Conservation (phyloP, 2,888 invertebrate species). For the Drosophila quinaria region DNA sequence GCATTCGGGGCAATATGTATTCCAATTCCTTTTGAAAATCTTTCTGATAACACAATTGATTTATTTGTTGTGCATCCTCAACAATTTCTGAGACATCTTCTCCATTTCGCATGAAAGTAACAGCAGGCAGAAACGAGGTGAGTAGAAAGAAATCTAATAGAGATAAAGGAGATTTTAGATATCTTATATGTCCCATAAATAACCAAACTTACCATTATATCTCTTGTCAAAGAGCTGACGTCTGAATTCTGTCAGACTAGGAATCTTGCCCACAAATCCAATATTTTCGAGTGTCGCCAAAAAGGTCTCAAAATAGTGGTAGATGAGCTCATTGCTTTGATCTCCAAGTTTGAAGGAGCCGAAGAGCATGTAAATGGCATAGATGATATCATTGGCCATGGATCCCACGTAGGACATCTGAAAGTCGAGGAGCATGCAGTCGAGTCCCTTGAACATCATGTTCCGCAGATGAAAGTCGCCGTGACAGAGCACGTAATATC, state of each 20-base stretch:
- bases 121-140: conserved; percentile 31
- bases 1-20: conserved; percentile 41
- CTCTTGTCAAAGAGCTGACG: conserved; percentile 55
- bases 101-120: conserved; percentile 37
- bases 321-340: conserved; percentile 56
- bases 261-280: conserved; percentile 52
- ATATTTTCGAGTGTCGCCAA: conserved; percentile 50
- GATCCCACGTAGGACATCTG: conserved; percentile 66
- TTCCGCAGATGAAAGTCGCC: conserved; percentile 73
- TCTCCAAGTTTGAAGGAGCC: conserved; percentile 43
- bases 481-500: conserved; percentile 66
- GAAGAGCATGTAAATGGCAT: conserved; percentile 59
- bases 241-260: conserved; percentile 54
- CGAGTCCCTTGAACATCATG: conserved; percentile 65
- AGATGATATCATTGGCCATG: conserved; percentile 58
- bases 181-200: neutral
- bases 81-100: conserved; percentile 22
- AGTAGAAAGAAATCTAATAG: conserved; percentile 41
- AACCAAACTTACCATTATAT: conserved; percentile 47
- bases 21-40: conserved; percentile 36
- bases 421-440: conserved; percentile 67
- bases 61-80: conserved; percentile 3
- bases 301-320: conserved; percentile 61
- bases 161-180: neutral
- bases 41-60: conserved; percentile 22